A percentile compares a stretch with the other conserved stretches of the same genome.
Evolutionary conservation across 2,888 invertebrate genomes (phyloP).

Genomic region (Drosophila lacicola): DNA sequence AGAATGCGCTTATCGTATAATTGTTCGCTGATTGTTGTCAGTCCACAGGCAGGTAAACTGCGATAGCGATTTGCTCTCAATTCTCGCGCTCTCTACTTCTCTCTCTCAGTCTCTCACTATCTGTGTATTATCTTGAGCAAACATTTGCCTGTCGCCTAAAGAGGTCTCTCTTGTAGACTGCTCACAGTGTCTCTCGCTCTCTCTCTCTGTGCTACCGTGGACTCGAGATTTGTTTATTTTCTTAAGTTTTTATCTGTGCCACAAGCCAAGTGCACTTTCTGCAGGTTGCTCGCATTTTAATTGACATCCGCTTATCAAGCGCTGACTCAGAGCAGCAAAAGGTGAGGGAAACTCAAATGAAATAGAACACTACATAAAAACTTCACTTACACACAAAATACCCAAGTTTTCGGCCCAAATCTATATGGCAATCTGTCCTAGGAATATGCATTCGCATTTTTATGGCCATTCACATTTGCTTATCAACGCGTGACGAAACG

Average conservation of each 20-base stretch:
- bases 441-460: constrained; percentile 34
- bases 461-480: constrained; percentile 43
- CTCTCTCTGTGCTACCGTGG: constrained; percentile 37
- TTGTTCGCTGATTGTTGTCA: constrained; percentile 74
- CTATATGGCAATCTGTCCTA: constrained; percentile 15
- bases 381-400: constrained; percentile 35
- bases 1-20: constrained; percentile 71
- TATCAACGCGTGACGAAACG: constrained; percentile 42
- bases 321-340: constrained; percentile 28
- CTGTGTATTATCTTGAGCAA: constrained; percentile 3
- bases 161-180: constrained; percentile 5
- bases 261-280: constrained; percentile 34
- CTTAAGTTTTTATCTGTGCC: constrained; percentile 44
- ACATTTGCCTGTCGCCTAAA: constrained; percentile 6
- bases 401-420: constrained; percentile 1
- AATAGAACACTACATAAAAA: not conserved
- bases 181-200: not conserved
- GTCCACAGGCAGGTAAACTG: constrained; percentile 59
- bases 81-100: constrained; percentile 13
- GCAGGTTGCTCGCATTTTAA: constrained; percentile 50
- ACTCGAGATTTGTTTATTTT: constrained; percentile 37
- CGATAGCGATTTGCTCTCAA: constrained; percentile 8
- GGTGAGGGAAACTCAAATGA: not conserved
- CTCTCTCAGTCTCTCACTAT: not conserved
- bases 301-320: constrained; percentile 33